phyloP scores from a whole-genome alignment of 2,113 vertebrate species.

The Zosterops lateralis region DNA sequence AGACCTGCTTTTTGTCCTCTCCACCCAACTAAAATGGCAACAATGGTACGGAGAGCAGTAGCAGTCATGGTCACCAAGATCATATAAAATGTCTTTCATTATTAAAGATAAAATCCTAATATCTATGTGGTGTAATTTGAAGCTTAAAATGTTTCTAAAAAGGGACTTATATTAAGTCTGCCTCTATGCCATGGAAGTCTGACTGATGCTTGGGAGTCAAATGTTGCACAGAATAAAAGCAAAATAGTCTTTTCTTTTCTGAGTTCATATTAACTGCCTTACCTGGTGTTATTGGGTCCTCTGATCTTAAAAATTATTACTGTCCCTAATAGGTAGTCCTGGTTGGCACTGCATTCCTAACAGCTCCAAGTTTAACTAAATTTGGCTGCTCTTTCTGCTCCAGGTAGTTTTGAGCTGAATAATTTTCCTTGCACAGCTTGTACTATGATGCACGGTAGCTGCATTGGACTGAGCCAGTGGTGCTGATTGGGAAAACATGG shows the following conservation, averaged over 20 bases:
- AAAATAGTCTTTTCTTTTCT: background rate
- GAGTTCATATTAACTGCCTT: background rate
- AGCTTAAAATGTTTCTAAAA: background rate
- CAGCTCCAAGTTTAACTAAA: background rate
- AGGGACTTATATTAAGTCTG: background rate
- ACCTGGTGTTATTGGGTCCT: accelerated
- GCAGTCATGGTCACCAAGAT: background rate
- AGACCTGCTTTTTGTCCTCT: background rate
- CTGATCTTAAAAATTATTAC: background rate
- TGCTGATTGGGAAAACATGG: background rate
- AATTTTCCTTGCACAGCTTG: background rate
- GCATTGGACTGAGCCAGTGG: accelerated
- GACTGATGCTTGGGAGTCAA: background rate
- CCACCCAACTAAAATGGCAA: background rate
- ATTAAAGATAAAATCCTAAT: background rate
- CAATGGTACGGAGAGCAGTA: background rate
- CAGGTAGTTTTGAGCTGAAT: background rate
- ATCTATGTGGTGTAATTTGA: background rate
- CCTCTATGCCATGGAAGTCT: background rate
- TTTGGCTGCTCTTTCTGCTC: background rate
- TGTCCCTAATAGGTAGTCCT: background rate
- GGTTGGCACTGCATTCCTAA: background rate
- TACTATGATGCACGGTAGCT: accelerated
- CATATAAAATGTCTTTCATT: background rate
- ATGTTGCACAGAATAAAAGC: background rate